Evolutionary conservation across 2,888 invertebrate genomes (phyloP), one percentile per base, ranked within the genome.

Genomic region (Neria commutata): DNA sequence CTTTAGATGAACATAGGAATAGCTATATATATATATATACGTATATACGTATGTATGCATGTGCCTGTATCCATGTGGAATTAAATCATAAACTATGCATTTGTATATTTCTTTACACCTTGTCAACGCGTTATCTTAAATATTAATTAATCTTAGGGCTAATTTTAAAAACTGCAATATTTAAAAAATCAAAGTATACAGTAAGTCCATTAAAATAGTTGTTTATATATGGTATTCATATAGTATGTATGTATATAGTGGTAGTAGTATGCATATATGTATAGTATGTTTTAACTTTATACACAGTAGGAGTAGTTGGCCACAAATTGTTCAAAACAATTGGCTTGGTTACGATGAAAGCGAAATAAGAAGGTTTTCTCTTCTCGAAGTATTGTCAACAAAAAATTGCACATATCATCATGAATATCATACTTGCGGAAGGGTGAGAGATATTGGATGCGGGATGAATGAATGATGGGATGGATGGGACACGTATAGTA

Each of bases 371-470:
- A 17, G 17, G 8, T 14, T 46, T 29, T 48, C 49, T 56, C 16
- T 58, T 42, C 54, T 50, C 37, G 24, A 59, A 59, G 66, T 68
- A 69, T 70, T 70, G 68, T 71, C 72, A 72, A 70, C 70, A 66
- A 70, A 64, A 67, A 70, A 70, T 70, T 70, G 70, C 70, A 70
- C 70, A 66, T 70, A 54, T 59, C 51, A 51, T 51, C 50, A 54
- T 51, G 54, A 42, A 3, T 17, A 42, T 37, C n/a, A 6, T 37
- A 37, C 37, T 37, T 14, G n/a, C n/a, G n/a, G n/a, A 14, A 37
- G 8, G 37, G 37, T 37, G 4, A 8, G 21, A 42, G 42, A 37
- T 14, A 37, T 37, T 14, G 37, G n/a, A n/a, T 8, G 37, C n/a
- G 37, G 37, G 37, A n/a, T n/a, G n/a, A n/a, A n/a, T 6, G 37